A percentile compares a stretch with the other conserved stretches of the same genome.
Evolutionary conservation across 1,140 invertebrate species (phyloP).

Genomic region (Contarinia nasturtii): DNA sequence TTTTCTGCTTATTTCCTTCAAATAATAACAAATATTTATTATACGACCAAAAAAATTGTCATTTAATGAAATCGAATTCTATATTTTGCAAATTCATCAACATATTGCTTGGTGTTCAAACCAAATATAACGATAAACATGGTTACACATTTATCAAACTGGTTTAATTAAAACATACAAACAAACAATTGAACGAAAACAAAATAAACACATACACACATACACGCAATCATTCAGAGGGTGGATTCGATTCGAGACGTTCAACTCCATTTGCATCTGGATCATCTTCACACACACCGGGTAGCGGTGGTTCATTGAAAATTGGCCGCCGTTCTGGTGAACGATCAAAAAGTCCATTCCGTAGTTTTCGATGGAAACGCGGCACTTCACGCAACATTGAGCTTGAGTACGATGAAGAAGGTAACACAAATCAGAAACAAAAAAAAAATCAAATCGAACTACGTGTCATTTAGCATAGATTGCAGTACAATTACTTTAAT

Average conservation of each 20-base stretch:
- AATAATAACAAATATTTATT: no score
- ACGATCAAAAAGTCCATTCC: conserved; percentile 76
- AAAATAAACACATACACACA: background rate
- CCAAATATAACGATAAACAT: no score
- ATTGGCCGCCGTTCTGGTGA: conserved; percentile 31
- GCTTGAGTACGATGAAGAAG: conserved; percentile 60
- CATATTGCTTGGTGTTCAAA: no score
- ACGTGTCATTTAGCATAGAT: no score
- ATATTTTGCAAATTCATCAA: no score
- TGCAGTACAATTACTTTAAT: no score
- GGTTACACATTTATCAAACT: no score
- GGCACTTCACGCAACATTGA: conserved; percentile 31
- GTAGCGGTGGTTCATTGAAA: conserved; percentile 23
- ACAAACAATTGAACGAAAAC: background rate
- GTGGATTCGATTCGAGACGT: background rate
- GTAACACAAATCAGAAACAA: conserved; percentile 17
- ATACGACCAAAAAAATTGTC: no score
- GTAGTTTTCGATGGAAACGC: conserved; percentile 78
- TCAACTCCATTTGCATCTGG: background rate
- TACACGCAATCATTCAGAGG: background rate
- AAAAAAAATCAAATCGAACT: background rate
- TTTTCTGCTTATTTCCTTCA: no score
- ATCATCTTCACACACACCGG: conserved; percentile 1
- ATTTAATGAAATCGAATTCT: no score
- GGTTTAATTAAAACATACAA: background rate